Base-by-base conservation (phyloP, 2,797 vertebrate genomes). In the Hapalemur alaotrensis region DNA sequence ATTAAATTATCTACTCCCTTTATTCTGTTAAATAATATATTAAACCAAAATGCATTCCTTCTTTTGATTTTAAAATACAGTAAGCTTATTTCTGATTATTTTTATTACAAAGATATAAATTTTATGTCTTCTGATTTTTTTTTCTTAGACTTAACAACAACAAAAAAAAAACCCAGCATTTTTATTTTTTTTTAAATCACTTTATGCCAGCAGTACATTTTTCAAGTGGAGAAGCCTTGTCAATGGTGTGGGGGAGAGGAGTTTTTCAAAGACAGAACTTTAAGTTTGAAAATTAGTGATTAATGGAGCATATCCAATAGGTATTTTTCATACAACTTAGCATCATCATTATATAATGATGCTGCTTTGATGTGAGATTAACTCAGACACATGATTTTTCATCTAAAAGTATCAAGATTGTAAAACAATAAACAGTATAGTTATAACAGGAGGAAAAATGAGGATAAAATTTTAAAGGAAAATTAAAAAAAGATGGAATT, bases 251-350 rank as follows among this genome's bases (percentile, higher is more conserved):
- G 83, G 94, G 83, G 82, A 98, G 89, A 97, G 79, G 96, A 96
- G 96, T 57, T 95, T 96, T 96, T 97, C 94, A 97, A 96, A 97
- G 96, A 93, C 78, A 96, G 94, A 96, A 96, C 95, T 98, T 97
- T 95, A 95, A 97, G 90, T 98, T 96, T 97, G 98, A 98, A 97
- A 97, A 98, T 98, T 96, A 97, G 96, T 93, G 88, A 97, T 93
- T 97, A 98, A 98, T 97, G 97, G 96, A 97, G 97, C 96, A 89
- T 97, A 91, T 96, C 98, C 91, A 83, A 35, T 85, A 98, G 97
- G 96, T 98, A 98, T 98, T 98, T 97, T 98, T 98, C 97, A 98
- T 91, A 96, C 96, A 97, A 96, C 78, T 95, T 95, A 95, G 95
- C 95, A 96, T 97, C 97, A 83, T 98, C 88, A 93, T 95, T 96